Conservation (phyloP, 1,140 invertebrate species). For the Apolygus lucorum region DNA sequence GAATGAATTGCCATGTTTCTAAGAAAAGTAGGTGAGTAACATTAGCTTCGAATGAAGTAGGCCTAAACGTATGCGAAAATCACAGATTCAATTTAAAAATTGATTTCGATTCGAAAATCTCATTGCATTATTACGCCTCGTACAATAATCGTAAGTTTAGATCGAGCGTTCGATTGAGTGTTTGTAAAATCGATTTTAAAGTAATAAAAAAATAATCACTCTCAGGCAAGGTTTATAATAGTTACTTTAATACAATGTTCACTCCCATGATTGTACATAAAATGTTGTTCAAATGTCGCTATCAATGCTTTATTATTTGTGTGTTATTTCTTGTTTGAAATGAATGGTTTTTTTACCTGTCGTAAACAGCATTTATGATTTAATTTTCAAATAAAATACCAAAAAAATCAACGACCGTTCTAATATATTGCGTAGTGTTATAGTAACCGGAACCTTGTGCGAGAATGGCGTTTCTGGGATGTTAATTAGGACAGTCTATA, state of each 20-base stretch:
- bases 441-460: too few relatives aligned
- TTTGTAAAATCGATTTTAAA: not conserved
- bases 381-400: not conserved
- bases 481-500: too few relatives aligned
- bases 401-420: constrained; percentile 1
- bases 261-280: constrained; percentile 13
- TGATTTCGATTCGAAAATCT: too few relatives aligned
- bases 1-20: too few relatives aligned
- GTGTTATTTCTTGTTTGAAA: not conserved
- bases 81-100: too few relatives aligned
- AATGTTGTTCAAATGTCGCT: constrained; percentile 10
- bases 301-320: not conserved
- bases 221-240: not conserved
- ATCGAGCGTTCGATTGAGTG: constrained; percentile 14
- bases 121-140: constrained; percentile 4
- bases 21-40: too few relatives aligned
- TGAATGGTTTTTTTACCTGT: constrained; percentile 1
- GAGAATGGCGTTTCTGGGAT: too few relatives aligned
- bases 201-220: not conserved
- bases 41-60: too few relatives aligned
- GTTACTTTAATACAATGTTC: not conserved
- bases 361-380: constrained; percentile 5
- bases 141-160: constrained; percentile 1
- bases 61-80: too few relatives aligned
- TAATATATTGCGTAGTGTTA: not conserved